Percentiles rank a stretch among this genome's conserved stretches.
Conservation (phyloP, 2,888 invertebrate genomes). For the Yponomeuta plumbellus region DNA sequence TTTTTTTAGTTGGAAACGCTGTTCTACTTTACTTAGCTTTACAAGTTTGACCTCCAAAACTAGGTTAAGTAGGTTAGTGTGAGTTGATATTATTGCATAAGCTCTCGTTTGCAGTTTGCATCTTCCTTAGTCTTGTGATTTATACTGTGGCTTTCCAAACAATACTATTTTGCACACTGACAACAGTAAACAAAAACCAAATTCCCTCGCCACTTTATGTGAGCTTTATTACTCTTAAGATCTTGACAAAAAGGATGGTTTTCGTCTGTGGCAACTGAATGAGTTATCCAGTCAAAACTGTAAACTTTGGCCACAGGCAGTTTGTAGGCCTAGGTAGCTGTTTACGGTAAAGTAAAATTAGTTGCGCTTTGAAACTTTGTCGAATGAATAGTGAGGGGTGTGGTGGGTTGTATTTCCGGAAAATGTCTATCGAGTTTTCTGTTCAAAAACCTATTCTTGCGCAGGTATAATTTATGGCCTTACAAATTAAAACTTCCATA, state of each 20-base stretch:
- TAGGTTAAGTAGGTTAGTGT: neutral
- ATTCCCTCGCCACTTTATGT: neutral
- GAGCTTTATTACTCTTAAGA: neutral
- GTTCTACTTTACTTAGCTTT: too few relatives aligned
- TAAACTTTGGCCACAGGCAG: constrained; percentile 4
- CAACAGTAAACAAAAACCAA: constrained; percentile 21
- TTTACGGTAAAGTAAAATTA: constrained; percentile 73
- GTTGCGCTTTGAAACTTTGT: constrained; percentile 24
- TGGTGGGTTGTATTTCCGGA: neutral
- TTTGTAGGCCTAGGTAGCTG: constrained; percentile 16
- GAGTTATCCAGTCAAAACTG: constrained; percentile 32
- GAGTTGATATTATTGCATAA: neutral
- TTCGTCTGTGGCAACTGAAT: constrained; percentile 35
- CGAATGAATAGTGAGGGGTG: neutral
- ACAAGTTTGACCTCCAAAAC: too few relatives aligned
- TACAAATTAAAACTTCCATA: neutral
- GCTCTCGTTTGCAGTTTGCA: neutral
- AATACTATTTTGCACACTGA: constrained; percentile 55
- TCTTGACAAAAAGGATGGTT: neutral
- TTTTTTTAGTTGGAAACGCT: too few relatives aligned
- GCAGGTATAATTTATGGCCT: neutral
- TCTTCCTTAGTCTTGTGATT: constrained; percentile 41
- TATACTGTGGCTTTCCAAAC: constrained; percentile 67
- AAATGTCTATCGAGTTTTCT: neutral
- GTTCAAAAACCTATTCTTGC: neutral